Percentiles rank a stretch among this genome's conserved stretches.
Conservation (phyloP, 2,797 vertebrate species). For the Hyperoplus immaculatus region DNA sequence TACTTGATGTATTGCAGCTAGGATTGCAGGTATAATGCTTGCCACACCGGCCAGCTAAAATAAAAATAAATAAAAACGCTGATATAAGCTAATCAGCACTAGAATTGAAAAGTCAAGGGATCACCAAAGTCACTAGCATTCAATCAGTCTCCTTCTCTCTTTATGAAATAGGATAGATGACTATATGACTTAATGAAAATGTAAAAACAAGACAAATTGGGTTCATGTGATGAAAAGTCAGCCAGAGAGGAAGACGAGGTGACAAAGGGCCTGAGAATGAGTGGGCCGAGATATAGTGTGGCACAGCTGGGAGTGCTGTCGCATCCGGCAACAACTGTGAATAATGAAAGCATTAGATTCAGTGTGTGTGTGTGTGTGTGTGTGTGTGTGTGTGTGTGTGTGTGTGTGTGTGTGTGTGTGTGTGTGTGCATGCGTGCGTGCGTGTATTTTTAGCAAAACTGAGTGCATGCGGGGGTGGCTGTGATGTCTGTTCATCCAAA, state of each 20-base stretch:
- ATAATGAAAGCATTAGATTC: slow-evolving; percentile 50
- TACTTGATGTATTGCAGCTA: slow-evolving; percentile 2
- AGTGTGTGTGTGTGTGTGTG: slow-evolving; percentile 1
- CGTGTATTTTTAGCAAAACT: slow-evolving; percentile 8
- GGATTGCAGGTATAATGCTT: neutral
- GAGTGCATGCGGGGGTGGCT: slow-evolving; percentile 7
- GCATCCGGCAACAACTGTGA: slow-evolving; percentile 37
- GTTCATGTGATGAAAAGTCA: neutral
- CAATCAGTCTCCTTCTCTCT: neutral
- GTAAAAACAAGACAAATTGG: neutral
- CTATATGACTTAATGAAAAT: neutral
- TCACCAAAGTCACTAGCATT: too few relatives aligned
- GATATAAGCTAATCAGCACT: too few relatives aligned
- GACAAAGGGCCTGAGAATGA: slow-evolving; percentile 1
- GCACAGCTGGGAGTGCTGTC: slow-evolving; percentile 48
- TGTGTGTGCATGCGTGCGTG: slow-evolving; percentile 22
- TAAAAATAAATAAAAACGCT: too few relatives aligned
- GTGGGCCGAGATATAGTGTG: slow-evolving; percentile 22
- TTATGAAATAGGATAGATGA: neutral
- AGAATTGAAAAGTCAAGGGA: too few relatives aligned
- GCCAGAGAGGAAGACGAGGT: neutral
- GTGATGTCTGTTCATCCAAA: slow-evolving; percentile 22
- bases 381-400: slow-evolving; percentile 10
- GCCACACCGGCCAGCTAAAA: too few relatives aligned
- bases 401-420: slow-evolving; percentile 23